A percentile compares a stretch with the other conserved stretches of the same genome.
These are phyloP conservation scores for Drosophila hydei DNA, from an alignment of 1,140 invertebrate genomes.

Conservation along the genomic window DNA sequence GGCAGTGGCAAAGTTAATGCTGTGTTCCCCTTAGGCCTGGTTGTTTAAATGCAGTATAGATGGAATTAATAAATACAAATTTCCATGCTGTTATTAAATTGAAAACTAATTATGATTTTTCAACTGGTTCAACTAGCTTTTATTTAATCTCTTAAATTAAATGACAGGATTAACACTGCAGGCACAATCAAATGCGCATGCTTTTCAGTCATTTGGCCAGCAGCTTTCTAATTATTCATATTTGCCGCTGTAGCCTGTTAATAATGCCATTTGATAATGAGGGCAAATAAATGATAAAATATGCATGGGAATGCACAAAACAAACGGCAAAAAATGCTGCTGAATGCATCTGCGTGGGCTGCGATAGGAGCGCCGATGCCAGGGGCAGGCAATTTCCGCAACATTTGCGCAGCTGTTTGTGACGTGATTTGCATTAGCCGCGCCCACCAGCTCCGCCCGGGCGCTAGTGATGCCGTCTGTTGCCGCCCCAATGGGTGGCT, in stretches of 20 bases:
- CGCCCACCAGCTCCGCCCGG: conserved; percentile 29
- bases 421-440: conserved; percentile 70
- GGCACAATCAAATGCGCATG: conserved; percentile 1
- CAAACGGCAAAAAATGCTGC: not conserved
- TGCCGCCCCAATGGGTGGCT: conserved; percentile 15
- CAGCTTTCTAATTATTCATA: conserved; percentile 62
- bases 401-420: conserved; percentile 59
- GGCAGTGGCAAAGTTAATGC: too few species aligned
- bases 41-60: too few species aligned
- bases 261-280: conserved; percentile 48
- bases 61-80: too few species aligned
- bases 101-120: not conserved
- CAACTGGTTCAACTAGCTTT: not conserved
- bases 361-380: conserved; percentile 34
- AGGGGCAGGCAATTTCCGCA: conserved; percentile 61
- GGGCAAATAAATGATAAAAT: conserved; percentile 70
- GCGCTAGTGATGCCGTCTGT: conserved; percentile 19
- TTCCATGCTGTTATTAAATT: too few species aligned
- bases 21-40: too few species aligned
- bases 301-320: conserved; percentile 45
- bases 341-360: not conserved
- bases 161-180: conserved; percentile 19
- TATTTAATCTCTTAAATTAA: not conserved
- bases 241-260: conserved; percentile 33
- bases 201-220: not conserved